phyloP scores from a whole-genome alignment of 2,888 invertebrate species.

The Nebria salina region DNA sequence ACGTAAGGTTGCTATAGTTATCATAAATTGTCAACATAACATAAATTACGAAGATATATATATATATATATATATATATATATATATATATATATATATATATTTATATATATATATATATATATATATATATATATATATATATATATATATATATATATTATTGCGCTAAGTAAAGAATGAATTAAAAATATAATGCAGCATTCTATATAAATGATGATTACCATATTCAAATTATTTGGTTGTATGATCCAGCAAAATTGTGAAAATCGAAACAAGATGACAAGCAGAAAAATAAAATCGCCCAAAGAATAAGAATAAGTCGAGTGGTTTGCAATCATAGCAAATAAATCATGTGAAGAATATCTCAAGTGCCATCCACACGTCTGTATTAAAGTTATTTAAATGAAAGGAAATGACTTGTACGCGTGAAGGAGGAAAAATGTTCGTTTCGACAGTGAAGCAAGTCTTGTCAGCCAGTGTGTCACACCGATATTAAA shows the following conservation, averaged over 20 bases:
- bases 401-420: constrained; percentile 46
- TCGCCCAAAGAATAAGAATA: not conserved
- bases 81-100: not conserved
- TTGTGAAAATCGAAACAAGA: not conserved
- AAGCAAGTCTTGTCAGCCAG: constrained; percentile 28
- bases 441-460: constrained; percentile 22
- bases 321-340: not conserved
- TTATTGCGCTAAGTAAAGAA: no score
- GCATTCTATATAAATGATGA: not conserved
- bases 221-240: not conserved
- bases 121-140: no score
- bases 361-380: constrained; percentile 4
- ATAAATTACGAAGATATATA: not conserved
- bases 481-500: constrained; percentile 39
- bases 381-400: constrained; percentile 41
- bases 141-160: no score
- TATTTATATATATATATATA: not conserved
- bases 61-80: no score
- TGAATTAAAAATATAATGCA: not conserved
- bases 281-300: not conserved
- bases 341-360: not conserved
- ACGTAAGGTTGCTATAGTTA: constrained; percentile 22
- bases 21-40: constrained; percentile 21
- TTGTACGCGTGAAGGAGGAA: constrained; percentile 25
- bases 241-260: not conserved